Evolutionary conservation across 2,888 invertebrate genomes (phyloP), one percentile per base, ranked within the genome.

Genomic region (Ptilodon capucinus): DNA sequence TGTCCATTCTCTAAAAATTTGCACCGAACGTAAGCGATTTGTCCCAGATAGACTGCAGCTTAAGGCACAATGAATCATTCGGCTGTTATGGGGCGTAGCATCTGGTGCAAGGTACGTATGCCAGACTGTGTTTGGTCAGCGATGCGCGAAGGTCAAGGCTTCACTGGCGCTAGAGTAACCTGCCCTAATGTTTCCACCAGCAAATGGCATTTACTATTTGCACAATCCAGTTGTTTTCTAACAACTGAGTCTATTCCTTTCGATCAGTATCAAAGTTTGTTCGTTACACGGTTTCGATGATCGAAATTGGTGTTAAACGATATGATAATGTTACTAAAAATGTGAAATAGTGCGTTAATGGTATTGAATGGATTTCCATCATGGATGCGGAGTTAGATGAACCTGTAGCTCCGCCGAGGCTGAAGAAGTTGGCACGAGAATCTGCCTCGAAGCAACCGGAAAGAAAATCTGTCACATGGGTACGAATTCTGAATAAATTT

Each of bases 141-240:
- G 79, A 68, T 55, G 82, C 88, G 82, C 74, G 88, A 88, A 90
- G 89, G 89, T 77, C 87, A 86, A 86, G 90, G 89, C 65, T 74
- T 75, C 65, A 75, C 74, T 73, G 74, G 76, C 80, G 73, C 77
- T 71, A 71, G n/a, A n/a, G 69, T 80, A 80, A 79, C 76, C 79
- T 71, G 57, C 63, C 64, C 62, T 55, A 51, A 44, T 57, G 57
- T 52, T 60, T 57, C 66, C 57, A 51, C 63, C 52, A 48, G 32
- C 43, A 65, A 73, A 60, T 60, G 54, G 43, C 44, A 25, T 41
- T 54, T 55, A 40, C 52, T 46, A 51, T 47, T 64, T 57, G 46
- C 55, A 57, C 57, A 53, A 57, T 64, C 62, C 62, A 69, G 66
- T 71, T 65, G 56, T 58, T 46, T 60, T 56, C 35, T 38, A 17